phyloP scores from a whole-genome alignment of 2,797 vertebrate species.

The Fringilla coelebs region DNA sequence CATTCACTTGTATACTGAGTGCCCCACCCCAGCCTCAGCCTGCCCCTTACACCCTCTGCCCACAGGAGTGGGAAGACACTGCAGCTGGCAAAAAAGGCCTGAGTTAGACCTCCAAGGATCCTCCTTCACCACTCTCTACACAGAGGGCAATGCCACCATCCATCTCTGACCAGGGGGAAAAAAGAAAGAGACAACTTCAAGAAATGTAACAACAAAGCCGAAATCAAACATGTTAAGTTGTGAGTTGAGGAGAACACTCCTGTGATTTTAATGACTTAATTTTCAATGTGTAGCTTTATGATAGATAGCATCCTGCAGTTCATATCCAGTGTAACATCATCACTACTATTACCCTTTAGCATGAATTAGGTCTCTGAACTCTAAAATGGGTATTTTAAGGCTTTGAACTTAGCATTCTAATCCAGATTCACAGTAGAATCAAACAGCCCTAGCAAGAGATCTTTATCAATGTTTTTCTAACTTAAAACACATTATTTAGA shows the following conservation, averaged over 20 bases:
- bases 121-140: neutral
- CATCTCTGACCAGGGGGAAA: neutral
- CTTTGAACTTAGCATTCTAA: neutral
- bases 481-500: neutral
- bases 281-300: neutral
- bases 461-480: neutral
- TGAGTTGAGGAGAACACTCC: neutral
- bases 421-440: neutral
- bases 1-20: fast-evolving
- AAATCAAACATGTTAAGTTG: neutral
- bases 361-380: neutral
- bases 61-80: neutral
- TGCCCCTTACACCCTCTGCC: neutral
- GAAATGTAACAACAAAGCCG: neutral
- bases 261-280: neutral
- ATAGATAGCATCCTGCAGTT: neutral
- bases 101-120: neutral
- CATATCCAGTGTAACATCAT: neutral
- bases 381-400: neutral
- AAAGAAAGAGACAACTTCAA: neutral
- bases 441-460: neutral
- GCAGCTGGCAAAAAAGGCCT: neutral
- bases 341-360: neutral
- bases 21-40: neutral
- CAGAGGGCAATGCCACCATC: neutral